These are phyloP conservation scores for Heliconius erato DNA, from an alignment of 2,888 invertebrate species.

Conservation along the genomic window DNA sequence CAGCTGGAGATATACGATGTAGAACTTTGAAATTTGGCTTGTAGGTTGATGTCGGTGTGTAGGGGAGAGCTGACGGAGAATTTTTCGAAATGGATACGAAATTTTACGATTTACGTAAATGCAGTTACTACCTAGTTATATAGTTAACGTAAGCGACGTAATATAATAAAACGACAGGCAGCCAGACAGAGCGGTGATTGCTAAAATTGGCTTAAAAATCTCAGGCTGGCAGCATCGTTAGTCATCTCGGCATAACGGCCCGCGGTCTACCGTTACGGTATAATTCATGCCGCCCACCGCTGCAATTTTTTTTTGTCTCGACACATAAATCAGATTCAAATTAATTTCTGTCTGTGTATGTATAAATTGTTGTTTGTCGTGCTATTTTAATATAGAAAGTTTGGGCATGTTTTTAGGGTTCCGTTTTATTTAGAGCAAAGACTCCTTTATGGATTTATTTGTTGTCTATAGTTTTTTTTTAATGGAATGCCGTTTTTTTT, in stretches of 20 bases:
- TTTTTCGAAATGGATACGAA: no score
- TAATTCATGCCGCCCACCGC: slow-evolving; percentile 41
- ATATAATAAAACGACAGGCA: background rate
- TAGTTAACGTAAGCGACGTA: no score
- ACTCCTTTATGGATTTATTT: no score
- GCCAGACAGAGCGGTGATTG: slow-evolving; percentile 12
- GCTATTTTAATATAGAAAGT: background rate
- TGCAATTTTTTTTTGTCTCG: slow-evolving; percentile 38
- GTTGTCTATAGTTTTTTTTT: no score
- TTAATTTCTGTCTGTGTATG: background rate
- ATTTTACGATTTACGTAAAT: background rate
- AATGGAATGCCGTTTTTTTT: no score
- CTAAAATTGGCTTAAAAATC: slow-evolving; percentile 17
- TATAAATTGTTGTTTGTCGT: slow-evolving; percentile 1
- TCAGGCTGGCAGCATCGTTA: slow-evolving; percentile 34
- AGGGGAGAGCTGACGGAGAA: no score
- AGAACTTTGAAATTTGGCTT: no score
- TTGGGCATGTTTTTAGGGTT: background rate
- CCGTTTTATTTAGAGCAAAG: no score
- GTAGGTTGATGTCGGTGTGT: no score
- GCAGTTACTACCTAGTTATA: no score
- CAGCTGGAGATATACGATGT: no score
- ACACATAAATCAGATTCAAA: slow-evolving; percentile 31
- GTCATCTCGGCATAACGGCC: slow-evolving; percentile 47
- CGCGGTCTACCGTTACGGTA: slow-evolving; percentile 45